phyloP scores from a whole-genome alignment of 2,797 vertebrate species.

The Oryzias sinensis region DNA sequence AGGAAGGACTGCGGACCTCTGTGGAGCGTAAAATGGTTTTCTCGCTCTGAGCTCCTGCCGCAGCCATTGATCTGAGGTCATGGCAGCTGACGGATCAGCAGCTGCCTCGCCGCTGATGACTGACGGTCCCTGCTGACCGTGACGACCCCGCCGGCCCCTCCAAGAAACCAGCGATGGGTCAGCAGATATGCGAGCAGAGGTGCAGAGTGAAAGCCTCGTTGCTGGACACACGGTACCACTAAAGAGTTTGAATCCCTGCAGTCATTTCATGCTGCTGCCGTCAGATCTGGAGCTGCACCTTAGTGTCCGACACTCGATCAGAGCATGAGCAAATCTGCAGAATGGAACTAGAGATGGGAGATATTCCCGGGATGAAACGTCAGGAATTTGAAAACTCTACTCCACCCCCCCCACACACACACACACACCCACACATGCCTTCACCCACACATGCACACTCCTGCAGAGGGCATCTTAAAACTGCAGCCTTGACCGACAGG shows the following conservation, averaged over 20 bases:
- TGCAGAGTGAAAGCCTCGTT: not conserved
- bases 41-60: not conserved
- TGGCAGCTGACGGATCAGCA: constrained; percentile 30
- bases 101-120: constrained; percentile 30
- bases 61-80: not conserved
- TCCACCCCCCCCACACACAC: constrained; percentile 8
- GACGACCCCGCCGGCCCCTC: not conserved
- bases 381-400: constrained; percentile 40
- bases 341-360: constrained; percentile 26
- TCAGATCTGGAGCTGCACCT: not conserved
- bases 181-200: not conserved
- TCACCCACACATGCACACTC: constrained; percentile 26
- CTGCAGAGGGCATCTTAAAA: constrained; percentile 41
- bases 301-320: constrained; percentile 1
- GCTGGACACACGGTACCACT: not conserved
- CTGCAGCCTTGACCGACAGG: constrained; percentile 28
- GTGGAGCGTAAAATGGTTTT: not conserved
- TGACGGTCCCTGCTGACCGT: constrained; percentile 27
- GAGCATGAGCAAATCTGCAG: constrained; percentile 18
- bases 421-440: constrained; percentile 21
- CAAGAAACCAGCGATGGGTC: not conserved
- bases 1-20: not conserved
- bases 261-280: not conserved
- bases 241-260: not conserved
- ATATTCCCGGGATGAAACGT: constrained; percentile 29